Percentiles rank a stretch among this genome's conserved stretches.
phyloP scores from a whole-genome alignment of 2,888 invertebrate genomes.

The Eupeodes luniger region DNA sequence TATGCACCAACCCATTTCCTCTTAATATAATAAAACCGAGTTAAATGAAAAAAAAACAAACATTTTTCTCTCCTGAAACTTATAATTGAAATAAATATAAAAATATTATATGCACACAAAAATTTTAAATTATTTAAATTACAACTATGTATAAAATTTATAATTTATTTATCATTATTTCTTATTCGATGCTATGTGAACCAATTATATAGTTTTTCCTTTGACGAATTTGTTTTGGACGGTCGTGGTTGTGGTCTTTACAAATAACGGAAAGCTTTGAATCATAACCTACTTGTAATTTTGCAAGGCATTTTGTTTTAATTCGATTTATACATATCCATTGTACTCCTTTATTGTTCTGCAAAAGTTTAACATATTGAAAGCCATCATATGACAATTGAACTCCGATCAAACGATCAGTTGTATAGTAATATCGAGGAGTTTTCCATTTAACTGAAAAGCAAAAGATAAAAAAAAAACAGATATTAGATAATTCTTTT shows the following conservation, averaged over 20 bases:
- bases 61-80: background rate
- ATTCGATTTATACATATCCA: slow-evolving; percentile 83
- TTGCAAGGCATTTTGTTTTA: slow-evolving; percentile 82
- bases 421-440: slow-evolving; percentile 20
- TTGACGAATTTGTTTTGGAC: slow-evolving; percentile 21
- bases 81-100: background rate
- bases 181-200: slow-evolving; percentile 1
- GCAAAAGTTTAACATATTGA: slow-evolving; percentile 72
- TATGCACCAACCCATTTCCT: background rate
- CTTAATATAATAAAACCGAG: background rate
- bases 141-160: background rate
- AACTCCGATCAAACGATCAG: slow-evolving; percentile 18
- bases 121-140: background rate
- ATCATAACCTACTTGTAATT: slow-evolving; percentile 80
- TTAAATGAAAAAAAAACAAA: background rate
- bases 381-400: slow-evolving; percentile 14
- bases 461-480: background rate
- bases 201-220: slow-evolving; percentile 26
- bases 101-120: background rate
- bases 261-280: slow-evolving; percentile 80
- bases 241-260: slow-evolving; percentile 80
- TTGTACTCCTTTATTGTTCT: slow-evolving; percentile 82
- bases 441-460: slow-evolving; percentile 9
- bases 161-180: background rate
- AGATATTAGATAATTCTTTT: background rate